A percentile compares a stretch with the other conserved stretches of the same genome.
Conservation (phyloP, 2,113 vertebrate genomes). For the Tricholaema leucomelas region DNA sequence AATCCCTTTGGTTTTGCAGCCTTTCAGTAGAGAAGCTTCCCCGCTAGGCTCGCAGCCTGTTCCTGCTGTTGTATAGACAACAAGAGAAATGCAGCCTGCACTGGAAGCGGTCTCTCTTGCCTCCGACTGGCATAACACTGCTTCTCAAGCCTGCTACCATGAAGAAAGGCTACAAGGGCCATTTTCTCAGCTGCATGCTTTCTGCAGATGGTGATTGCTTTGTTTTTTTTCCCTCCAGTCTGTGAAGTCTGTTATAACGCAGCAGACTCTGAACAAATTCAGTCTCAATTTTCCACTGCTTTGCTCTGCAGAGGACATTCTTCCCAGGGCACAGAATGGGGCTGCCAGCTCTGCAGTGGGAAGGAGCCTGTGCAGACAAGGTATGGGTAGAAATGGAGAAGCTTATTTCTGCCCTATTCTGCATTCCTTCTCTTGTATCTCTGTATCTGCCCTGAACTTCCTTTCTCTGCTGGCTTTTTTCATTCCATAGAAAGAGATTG, state of each 20-base stretch:
- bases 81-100: background rate
- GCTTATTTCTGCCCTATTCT: background rate
- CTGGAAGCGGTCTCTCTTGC: background rate
- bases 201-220: background rate
- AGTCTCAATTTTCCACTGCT: background rate
- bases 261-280: background rate
- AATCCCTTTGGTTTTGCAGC: constrained; percentile 43
- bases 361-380: background rate
- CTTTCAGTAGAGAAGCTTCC: constrained; percentile 13
- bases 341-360: background rate
- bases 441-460: background rate
- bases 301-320: background rate
- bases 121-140: background rate
- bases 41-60: background rate
- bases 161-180: background rate
- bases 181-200: background rate
- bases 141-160: background rate
- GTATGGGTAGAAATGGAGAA: background rate
- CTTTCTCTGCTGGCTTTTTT: background rate
- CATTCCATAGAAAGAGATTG: background rate
- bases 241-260: background rate
- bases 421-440: background rate
- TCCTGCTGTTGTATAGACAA: background rate
- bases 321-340: fast-evolving
- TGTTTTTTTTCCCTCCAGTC: background rate